Conservation (phyloP, 2,797 vertebrate species). For the Hirundo rustica region DNA sequence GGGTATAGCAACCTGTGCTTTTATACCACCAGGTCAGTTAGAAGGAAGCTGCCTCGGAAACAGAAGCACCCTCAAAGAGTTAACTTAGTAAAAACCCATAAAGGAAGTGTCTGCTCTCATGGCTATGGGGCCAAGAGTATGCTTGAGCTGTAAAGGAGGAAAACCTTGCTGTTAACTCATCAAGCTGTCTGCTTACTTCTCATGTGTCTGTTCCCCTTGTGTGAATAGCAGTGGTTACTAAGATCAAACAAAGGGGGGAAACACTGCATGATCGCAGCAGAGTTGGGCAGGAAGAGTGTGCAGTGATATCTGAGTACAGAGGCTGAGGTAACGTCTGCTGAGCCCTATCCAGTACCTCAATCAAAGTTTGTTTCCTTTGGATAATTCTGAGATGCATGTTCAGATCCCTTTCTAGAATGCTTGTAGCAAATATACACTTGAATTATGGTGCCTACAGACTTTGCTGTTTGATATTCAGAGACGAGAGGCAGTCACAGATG, state of each 20-base stretch:
- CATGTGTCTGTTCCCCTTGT: not conserved
- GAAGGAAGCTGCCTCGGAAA: not conserved
- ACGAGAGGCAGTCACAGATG: not conserved
- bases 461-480: not conserved
- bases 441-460: not conserved
- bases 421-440: not conserved
- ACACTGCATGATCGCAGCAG: not conserved
- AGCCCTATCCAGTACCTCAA: not conserved
- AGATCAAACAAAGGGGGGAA: conserved; percentile 12
- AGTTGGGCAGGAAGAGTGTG: conserved; percentile 7
- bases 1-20: not conserved
- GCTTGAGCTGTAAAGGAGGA: not conserved
- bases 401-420: not conserved
- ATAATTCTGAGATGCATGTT: not conserved
- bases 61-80: not conserved
- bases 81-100: not conserved
- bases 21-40: not conserved
- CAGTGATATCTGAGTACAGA: not conserved
- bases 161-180: not conserved
- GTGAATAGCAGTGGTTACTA: not conserved
- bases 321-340: not conserved
- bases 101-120: not conserved
- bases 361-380: not conserved
- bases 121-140: not conserved
- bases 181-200: conserved; percentile 4